Evolutionary conservation across 2,113 vertebrate genomes (phyloP), one percentile per base, ranked within the genome.

Genomic region (Collichthys lucidus): DNA sequence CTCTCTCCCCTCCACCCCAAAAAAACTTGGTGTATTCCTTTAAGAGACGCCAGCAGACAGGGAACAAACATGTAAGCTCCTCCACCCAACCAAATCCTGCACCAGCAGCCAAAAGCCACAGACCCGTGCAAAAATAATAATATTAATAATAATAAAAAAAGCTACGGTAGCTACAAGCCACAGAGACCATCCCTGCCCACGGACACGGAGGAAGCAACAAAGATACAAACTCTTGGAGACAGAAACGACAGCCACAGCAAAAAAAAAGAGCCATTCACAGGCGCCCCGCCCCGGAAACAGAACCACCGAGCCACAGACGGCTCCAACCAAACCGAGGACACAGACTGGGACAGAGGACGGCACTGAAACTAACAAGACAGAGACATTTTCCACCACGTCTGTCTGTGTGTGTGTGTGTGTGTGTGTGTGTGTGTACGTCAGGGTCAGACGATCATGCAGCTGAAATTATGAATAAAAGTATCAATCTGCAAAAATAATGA

Each of bases 271-370:
- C 86, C 82, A 71, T 63, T 79, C 60, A 40, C 62, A 83, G 70
- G 80, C 70, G 40, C 40, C 65, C 29, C 67, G 77, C 83, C 61
- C 69, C 55, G 57, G 63, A 62, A 62, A 80, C 70, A 83, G 7
- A 55, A 80, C 50, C 74, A 68, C 19, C 49, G 85, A 85, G 79
- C 80, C 85, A 85, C 89, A 88, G 79, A 81, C 17, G 74, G 83
- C 80, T 57, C 62, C 56, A 56, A 74, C 62, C 77, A 88, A 76
- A 88, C 89, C 71, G 55, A 69, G 29, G 77, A 89, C 72, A 91
- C 89, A 87, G 62, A 87, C 69, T 47, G 47, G 64, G 83, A 93
- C 86, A 90, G 75, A 90, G 31, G 85, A 85, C 57, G 2, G 40
- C 67, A 76, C 67, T 66, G 46, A 66, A 71, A 62, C 65, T 53